Percentiles rank a stretch among this genome's conserved stretches.
phyloP scores from a whole-genome alignment of 2,113 vertebrate genomes.

The Ornithorhynchus anatinus region DNA sequence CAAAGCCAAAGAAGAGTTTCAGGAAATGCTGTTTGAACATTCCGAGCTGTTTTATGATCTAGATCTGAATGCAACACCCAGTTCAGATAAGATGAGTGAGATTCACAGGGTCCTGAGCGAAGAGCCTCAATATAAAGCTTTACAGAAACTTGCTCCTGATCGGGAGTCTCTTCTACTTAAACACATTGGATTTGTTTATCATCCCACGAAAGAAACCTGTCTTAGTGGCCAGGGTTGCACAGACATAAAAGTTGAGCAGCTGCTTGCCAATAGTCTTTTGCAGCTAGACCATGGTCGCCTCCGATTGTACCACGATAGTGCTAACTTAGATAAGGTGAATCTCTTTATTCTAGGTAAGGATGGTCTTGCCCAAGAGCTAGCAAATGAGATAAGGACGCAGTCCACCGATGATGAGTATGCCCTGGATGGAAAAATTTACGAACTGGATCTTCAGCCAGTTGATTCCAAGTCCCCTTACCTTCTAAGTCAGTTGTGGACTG shows the following conservation, averaged over 20 bases:
- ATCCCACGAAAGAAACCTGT: constrained; percentile 98
- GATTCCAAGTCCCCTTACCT: constrained; percentile 93
- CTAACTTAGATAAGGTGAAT: constrained; percentile 95
- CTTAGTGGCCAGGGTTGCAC: constrained; percentile 94
- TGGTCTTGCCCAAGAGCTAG: constrained; percentile 93
- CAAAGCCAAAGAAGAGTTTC: constrained; percentile 99
- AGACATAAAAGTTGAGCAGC: constrained; percentile 94
- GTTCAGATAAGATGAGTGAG: constrained; percentile 97
- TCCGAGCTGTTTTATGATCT: constrained; percentile 98
- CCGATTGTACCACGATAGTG: constrained; percentile 91
- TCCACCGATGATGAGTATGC: constrained; percentile 98
- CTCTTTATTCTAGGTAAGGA: constrained; percentile 96
- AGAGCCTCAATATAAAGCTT: constrained; percentile 95
- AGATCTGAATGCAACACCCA: constrained; percentile 97
- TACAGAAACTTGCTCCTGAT: constrained; percentile 98
- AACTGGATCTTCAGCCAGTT: constrained; percentile 90
- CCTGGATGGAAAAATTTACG: constrained; percentile 97
- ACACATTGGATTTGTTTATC: constrained; percentile 99
- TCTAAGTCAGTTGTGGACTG: constrained; percentile 89
- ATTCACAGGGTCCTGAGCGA: constrained; percentile 95
- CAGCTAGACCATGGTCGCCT: constrained; percentile 90
- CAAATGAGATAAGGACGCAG: constrained; percentile 96
- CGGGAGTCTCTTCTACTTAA: constrained; percentile 97
- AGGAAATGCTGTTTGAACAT: constrained; percentile 99
- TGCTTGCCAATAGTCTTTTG: constrained; percentile 90